phyloP scores from a whole-genome alignment of 2,113 vertebrate genomes.

The Xiphophorus couchianus region DNA sequence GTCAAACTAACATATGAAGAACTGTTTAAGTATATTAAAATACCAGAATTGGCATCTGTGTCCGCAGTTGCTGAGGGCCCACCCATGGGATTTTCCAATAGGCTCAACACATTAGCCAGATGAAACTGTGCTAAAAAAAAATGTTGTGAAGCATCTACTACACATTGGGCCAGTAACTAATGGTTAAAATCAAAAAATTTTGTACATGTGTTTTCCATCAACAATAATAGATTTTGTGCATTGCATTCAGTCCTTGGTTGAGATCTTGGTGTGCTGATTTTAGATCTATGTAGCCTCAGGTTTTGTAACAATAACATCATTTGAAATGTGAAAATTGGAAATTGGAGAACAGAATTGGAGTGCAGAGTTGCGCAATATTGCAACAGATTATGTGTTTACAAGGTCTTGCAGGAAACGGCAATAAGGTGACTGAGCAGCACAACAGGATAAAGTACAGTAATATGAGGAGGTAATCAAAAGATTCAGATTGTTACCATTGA shows the following conservation, averaged over 20 bases:
- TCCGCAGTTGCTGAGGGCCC: neutral
- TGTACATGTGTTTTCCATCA: neutral
- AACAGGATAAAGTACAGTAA: neutral
- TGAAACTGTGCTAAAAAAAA: neutral
- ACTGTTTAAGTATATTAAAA: constrained; percentile 28
- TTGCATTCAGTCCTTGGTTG: neutral
- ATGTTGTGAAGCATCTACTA: neutral
- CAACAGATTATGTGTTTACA: neutral
- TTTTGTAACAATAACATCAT: neutral
- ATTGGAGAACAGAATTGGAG: neutral
- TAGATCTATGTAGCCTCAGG: neutral
- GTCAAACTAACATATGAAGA: constrained; percentile 28
- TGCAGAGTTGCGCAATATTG: neutral
- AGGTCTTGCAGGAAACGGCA: constrained; percentile 1
- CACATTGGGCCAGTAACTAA: neutral
- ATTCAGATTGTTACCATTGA: constrained; percentile 2
- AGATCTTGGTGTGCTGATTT: neutral
- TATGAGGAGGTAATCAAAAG: neutral
- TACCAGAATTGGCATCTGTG: constrained; percentile 30
- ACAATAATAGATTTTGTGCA: neutral
- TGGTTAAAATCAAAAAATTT: neutral
- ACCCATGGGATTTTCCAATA: constrained; percentile 5
- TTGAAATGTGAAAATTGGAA: neutral
- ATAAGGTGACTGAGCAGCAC: neutral
- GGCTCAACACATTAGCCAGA: neutral